Base-by-base conservation (phyloP, 1,140 invertebrate species). In the Epicauta chinensis region DNA sequence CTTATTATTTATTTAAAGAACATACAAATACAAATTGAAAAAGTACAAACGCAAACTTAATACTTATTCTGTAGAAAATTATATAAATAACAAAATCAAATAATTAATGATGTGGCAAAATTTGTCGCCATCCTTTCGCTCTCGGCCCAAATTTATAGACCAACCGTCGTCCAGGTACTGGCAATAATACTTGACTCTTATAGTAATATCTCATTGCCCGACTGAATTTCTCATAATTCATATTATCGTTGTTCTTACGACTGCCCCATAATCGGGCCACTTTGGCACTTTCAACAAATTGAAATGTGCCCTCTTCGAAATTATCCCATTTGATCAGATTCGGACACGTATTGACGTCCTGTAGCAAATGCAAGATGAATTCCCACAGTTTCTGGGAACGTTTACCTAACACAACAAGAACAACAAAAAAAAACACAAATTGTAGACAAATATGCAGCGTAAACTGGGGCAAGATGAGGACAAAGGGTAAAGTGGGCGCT, bases 141-240 rank as follows among this genome's bases (percentile, higher is more conserved):
- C 86, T 88, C 42, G 79, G 79, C 1, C 87, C 87, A 74, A 92
- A 93, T 70, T 91, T 87, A 74, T 93, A 93, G 4, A 93, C 89
- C 38, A 93, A 75, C 44, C 89, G 75, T 43, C 86, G 77, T 4
- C 87, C 89, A 39, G 87, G 80, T 1, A 92, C 89, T 3, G 89
- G 84, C 30, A 84, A 78, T 35, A 92, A 80, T 30, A 92, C 87
- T 64, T 83, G 76, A 64, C 86, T 83, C 67, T 87, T 84, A 72
- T 93, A 93, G 71, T 93, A 91, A 73, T 94, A 92, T 63, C 83
- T 82, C 90, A 96, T 94, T 4, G 92, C 92, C 61, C 92, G 71
- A 72, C 89, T 93, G 53, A 95, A 81, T 71, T 96, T 96, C 68
- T 94, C 92, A 67, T 94, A 96, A 12, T 87, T 93, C 92, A 95